A percentile compares a stretch with the other conserved stretches of the same genome.
Conservation (phyloP, 2,113 vertebrate species). For the human region GRCh38 chr1:176754001-176754500, state of each 20-base stretch:
- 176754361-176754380: neutral
- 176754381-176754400: neutral
- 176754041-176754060: neutral
- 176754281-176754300: neutral
- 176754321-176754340: neutral
- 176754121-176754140: slow-evolving; percentile 21
- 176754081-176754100: neutral
- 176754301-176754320: neutral
- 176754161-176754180: neutral
- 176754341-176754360: slow-evolving; percentile 8
- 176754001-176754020: neutral
- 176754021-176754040: neutral
- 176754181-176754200: neutral
- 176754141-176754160: neutral
- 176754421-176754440: neutral
- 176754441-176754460: neutral
- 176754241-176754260: neutral
- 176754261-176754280: neutral
- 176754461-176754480: neutral
- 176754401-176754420: neutral
- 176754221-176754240: neutral
- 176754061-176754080: neutral
- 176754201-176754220: neutral
- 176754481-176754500: neutral
- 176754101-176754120: neutral